A percentile compares a stretch with the other conserved stretches of the same genome.
Conservation (phyloP, 1,140 invertebrate species). For the Aporrectodea caliginosa region DNA sequence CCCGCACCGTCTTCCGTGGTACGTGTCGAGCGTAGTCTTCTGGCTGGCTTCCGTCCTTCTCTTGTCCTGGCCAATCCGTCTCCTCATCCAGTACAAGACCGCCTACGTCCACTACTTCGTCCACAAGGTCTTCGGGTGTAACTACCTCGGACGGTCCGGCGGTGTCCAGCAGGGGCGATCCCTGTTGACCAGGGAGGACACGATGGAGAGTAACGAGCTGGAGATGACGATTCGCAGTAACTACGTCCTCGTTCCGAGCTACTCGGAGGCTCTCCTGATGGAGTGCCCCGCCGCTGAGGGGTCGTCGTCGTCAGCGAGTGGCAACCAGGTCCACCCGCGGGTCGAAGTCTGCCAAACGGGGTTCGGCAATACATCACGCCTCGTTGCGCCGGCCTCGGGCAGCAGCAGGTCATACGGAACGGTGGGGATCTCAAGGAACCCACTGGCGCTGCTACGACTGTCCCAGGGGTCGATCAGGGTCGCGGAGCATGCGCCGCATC, state of each 20-base stretch:
- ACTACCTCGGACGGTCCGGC: not conserved
- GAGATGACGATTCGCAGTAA: not conserved
- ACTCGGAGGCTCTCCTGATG: not conserved
- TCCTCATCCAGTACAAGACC: conserved; percentile 79
- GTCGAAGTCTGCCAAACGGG: too few relatives aligned
- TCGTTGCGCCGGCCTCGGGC: too few relatives aligned
- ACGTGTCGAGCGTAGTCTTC: conserved; percentile 62
- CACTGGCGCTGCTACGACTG: too few relatives aligned
- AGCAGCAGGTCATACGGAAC: too few relatives aligned
- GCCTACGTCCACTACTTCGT: conserved; percentile 74
- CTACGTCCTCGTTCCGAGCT: not conserved
- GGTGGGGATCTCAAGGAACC: too few relatives aligned
- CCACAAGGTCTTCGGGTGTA: conserved; percentile 58
- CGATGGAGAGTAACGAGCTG: not conserved
- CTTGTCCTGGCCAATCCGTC: conserved; percentile 77
- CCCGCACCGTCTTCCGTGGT: conserved; percentile 63
- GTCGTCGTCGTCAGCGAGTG: too few relatives aligned
- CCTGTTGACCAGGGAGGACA: not conserved
- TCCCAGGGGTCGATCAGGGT: too few relatives aligned
- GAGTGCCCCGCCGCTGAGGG: not conserved
- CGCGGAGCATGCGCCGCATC: too few relatives aligned
- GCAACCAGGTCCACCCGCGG: too few relatives aligned
- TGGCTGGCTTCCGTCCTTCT: conserved; percentile 73
- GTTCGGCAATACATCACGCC: too few relatives aligned
- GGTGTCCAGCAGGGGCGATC: too few relatives aligned